These are phyloP conservation scores for Rhinoptilus africanus DNA, from an alignment of 2,113 vertebrate genomes.

Conservation along the genomic window DNA sequence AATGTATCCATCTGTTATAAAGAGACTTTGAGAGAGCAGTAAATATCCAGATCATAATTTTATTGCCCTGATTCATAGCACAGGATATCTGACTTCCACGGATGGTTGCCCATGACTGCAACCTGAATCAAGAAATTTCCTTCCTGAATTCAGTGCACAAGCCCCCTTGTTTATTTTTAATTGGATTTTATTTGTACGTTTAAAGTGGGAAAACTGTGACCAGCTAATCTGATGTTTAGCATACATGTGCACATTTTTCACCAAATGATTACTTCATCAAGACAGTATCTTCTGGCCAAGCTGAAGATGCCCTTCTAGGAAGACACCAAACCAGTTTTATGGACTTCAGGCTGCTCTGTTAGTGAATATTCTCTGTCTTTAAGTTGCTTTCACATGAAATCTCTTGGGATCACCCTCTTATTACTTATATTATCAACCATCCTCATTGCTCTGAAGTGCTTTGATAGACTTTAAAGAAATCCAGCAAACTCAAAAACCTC, in stretches of 20 bases:
- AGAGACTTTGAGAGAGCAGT: not conserved
- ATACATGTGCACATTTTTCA: not conserved
- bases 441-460: not conserved
- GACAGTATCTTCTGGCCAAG: not conserved
- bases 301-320: not conserved
- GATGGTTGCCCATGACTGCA: not conserved
- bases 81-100: not conserved
- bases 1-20: not conserved
- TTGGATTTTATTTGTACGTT: not conserved
- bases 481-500: not conserved
- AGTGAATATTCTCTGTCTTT: not conserved
- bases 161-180: not conserved
- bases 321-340: not conserved
- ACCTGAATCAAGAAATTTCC: not conserved
- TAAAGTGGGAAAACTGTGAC: not conserved
- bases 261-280: not conserved
- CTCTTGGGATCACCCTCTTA: not conserved
- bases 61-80: not conserved
- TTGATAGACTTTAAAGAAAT: slow-evolving; percentile 39
- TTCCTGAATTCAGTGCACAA: not conserved
- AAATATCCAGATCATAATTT: not conserved
- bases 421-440: not conserved
- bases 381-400: not conserved
- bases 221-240: not conserved
- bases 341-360: not conserved